These are phyloP conservation scores for Desmodus rotundus DNA, from an alignment of 2,113 vertebrate genomes.

Conservation along the genomic window DNA sequence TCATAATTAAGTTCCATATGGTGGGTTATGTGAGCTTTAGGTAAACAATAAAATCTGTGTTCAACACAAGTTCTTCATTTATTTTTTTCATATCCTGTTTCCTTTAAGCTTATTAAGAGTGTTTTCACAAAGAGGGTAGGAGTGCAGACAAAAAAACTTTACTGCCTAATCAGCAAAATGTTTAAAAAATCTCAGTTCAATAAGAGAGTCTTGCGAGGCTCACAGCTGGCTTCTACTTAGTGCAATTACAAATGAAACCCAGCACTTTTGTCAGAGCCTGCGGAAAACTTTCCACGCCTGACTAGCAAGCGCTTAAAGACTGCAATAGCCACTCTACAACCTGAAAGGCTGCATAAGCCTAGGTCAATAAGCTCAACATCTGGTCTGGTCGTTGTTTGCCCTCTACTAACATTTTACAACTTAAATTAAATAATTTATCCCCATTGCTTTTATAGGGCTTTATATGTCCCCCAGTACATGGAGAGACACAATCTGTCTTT, in stretches of 20 bases:
- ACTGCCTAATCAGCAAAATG: constrained; percentile 45
- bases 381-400: neutral
- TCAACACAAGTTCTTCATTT: neutral
- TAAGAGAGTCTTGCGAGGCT: neutral
- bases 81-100: constrained; percentile 46
- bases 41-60: constrained; percentile 1
- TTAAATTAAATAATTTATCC: constrained; percentile 32
- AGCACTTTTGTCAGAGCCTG: neutral
- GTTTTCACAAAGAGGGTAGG: neutral
- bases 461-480: neutral
- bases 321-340: neutral
- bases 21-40: neutral
- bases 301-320: neutral
- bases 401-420: neutral
- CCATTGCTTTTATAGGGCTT: constrained; percentile 4
- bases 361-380: constrained; percentile 41
- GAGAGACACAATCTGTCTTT: neutral
- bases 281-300: constrained; percentile 36
- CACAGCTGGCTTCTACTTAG: constrained; percentile 45
- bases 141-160: constrained; percentile 22
- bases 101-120: constrained; percentile 18
- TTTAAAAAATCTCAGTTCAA: constrained; percentile 32
- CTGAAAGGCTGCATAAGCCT: neutral
- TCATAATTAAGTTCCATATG: neutral
- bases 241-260: constrained; percentile 35